Evolutionary conservation across 92 coral and sea anemone genomes (phyloP), one percentile per base, ranked within the genome.

Genomic region (Bergia puertoricense): DNA sequence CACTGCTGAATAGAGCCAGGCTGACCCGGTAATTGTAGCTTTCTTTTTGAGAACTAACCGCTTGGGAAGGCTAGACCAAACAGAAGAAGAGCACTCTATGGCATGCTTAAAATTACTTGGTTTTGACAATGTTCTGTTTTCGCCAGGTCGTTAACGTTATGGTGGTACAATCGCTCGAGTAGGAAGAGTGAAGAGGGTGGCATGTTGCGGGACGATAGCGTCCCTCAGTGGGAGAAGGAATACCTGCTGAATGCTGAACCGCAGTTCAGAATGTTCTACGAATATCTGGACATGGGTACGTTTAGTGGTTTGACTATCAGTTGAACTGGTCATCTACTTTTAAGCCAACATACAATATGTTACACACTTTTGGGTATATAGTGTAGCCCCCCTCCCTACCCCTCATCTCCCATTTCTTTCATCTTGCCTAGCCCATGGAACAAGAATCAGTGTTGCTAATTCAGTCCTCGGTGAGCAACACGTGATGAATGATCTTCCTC

Each of bases 221-320:
- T 91, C 40, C 93, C 93, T 0, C 92, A 89, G 40, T 95, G 97
- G 97, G 98, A 97, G 91, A 91, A 66, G 45, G 95, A 97, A 56
- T 97, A 93, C 72, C 90, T 91, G 22, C 90, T 97, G 23, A 93
- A 95, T 85, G 86, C 90, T 9, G 99, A 95, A 75, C 96, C 93
- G 10, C 96, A 97, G 42, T 88, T 92, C 68, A 91, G 99, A 79
- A 93, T 97, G 97, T 97, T 97, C 89, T 94, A 97, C 86, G 99
- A 97, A 80, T 97, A 97, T 65, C 93, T 95, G 65, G 99, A 95
- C 38, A 92, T 97, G 93, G 99, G 99, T 97, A 91, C 76, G 92
- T 86, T 44, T 1, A 5, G 46, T 38, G 10, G 30, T n/a, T 36
- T 38, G 68, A 36, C 16, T 50, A 41, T 38, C 38, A 39, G 20